Base-by-base conservation (phyloP, 2,113 vertebrate species). In the Sebastes schlegelii region DNA sequence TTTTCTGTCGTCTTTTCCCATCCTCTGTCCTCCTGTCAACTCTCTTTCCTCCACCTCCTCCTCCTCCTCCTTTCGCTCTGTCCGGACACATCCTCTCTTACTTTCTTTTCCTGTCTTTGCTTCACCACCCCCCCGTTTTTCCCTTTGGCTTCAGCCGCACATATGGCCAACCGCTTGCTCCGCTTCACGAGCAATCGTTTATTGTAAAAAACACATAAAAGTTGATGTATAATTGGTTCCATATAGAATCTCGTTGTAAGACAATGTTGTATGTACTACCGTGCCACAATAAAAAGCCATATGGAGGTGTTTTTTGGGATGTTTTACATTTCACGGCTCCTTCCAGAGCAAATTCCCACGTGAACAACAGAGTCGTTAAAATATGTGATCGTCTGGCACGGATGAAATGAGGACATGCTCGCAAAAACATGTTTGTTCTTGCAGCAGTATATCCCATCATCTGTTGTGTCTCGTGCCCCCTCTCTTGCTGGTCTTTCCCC, bases 11-110 rank as follows among this genome's bases (percentile, higher is more conserved):
- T 73, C 62, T 58, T 49, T 60, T 73, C 69, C 21, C 26, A 34
- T 79, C 62, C 77, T 51, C 54, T 84, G 48, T 84, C 77, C 68
- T 86, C 63, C n/a, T 45, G 23, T 84, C 67, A 84, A 82, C 71
- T 66, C 64, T 67, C 67, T 11, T 11, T 65, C 26, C 76, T 72
- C 58, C 51, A 48, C 2, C 13, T 69, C 16, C 12, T 58, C 62
- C 76, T 72, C 66, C 46, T 54, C 1, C 14, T 34, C 52, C 55
- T 55, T 74, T 42, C 19, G 13, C 51, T 40, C 62, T 77, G 55
- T 66, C 69, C 2, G 1, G 70, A 78, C 83, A 74, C 64, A 79
- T 80, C 65, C 74, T 81, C 65, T 48, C 42, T 51, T 16, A 12
- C 63, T 86, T 81, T 84, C 62, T 51, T 60, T 72, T 74, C 60